These are phyloP conservation scores for Myodes glareolus DNA, from an alignment of 2,113 vertebrate genomes.

Conservation along the genomic window DNA sequence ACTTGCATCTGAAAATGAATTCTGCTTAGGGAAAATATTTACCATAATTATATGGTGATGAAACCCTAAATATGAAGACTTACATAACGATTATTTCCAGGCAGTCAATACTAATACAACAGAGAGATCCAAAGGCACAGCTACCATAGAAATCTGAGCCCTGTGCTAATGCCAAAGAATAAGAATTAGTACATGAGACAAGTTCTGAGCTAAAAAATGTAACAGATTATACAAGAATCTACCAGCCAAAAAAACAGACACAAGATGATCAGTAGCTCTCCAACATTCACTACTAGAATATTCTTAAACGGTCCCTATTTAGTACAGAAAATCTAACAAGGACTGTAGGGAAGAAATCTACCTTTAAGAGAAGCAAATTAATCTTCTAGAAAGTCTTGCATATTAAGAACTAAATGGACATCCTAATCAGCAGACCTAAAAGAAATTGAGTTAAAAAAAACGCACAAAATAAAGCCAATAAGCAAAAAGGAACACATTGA, in stretches of 20 bases:
- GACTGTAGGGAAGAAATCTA: background rate
- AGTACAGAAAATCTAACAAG: background rate
- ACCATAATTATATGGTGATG: conserved; percentile 53
- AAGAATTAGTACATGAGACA: conserved; percentile 12
- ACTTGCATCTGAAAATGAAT: conserved; percentile 45
- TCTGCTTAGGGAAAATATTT: conserved; percentile 57
- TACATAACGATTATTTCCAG: conserved; percentile 31
- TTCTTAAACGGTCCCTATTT: background rate
- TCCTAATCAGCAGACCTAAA: conserved; percentile 26
- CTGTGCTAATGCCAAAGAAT: background rate
- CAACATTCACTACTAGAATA: background rate
- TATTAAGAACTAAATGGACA: background rate
- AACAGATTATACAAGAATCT: background rate
- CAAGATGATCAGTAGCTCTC: background rate
- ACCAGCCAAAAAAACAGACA: background rate
- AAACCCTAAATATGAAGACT: conserved; percentile 41
- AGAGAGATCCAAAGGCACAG: background rate
- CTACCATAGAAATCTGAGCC: background rate
- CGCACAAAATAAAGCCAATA: background rate
- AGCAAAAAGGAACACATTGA: background rate
- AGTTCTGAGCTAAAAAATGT: background rate
- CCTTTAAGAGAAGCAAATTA: conserved; percentile 49
- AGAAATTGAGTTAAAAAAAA: background rate
- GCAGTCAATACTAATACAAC: background rate
- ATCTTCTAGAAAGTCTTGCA: background rate